Base-by-base conservation (phyloP, 2,797 vertebrate species). In the Syndactyla subalaris region DNA sequence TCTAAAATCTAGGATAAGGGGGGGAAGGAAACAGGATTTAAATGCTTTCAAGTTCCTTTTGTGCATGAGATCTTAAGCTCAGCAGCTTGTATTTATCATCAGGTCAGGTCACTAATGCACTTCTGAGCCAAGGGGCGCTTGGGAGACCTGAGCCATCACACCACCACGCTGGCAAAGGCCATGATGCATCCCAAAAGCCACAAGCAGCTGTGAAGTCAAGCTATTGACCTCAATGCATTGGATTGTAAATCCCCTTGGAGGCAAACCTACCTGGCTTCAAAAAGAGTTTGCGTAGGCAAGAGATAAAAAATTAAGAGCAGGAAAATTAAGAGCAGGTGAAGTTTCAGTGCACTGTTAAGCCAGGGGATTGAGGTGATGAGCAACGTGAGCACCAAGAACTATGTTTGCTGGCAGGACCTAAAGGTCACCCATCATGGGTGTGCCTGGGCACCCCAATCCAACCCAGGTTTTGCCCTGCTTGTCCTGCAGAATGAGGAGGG, bases 151-250 rank as follows among this genome's bases (percentile, higher is more conserved):
- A 86, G 73, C 62, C 0, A 0, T 80, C 6, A 3, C n/a, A 12
- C 14, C 1, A 3, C 2, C 0, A 1, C 0, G 24, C n/a, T 55
- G 23, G 48, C 11, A 9, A 63, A 63, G 48, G 52, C 41, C 75
- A 73, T 1, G 0, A 14, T 79, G 26, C 1, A 1, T 45, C 48
- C 55, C 16, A 14, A 91, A 79, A 79, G 67, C 30, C 66, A 48
- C 0, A 6, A 92, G 85, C 20, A 48, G 62, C 70, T 78, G 46
- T 7, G 8, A 62, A 92, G 46, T 75, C 71, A 62, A 54, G 51
- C 51, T 89, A 1, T 14, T 71, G 84, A 91, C 71, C 86, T 95
- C 74, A 29, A n/a, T 10, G 43, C 1, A 3, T 55, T 59, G 74
- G 71, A 51, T 2, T 4, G 43, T 79, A 76, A 94, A 89, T 85